Evolutionary conservation across 2,888 invertebrate genomes (phyloP), one percentile per base, ranked within the genome.

Genomic region (Mechanitis messenoides): DNA sequence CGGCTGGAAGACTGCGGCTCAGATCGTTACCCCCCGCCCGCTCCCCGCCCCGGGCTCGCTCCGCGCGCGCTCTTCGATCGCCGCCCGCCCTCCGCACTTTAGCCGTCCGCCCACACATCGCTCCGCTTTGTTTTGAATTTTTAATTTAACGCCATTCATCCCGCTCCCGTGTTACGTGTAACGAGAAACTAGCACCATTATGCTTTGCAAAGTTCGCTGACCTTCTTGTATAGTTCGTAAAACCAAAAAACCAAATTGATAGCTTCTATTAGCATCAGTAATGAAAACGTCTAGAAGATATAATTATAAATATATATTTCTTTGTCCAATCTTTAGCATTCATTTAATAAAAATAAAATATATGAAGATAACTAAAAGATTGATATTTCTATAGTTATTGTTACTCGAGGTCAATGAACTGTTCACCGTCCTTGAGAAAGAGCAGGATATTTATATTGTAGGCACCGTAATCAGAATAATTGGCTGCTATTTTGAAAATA

Each of bases 61-160:
- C 86, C 85, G 85, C 87, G 87, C 88, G 84, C 87, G 82, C 85
- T 81, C 83, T 85, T 85, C 87, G 86, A 85, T 85, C 85, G 84
- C 83, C 85, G 84, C 85, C 84, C 86, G 84, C 86, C 87, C 84
- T 82, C 86, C 81, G 83, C 81, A 76, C 74, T 75, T 76, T 71
- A 74, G 72, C 81, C 77, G 80, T 79, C 84, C 87, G 84, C 87
- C 88, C 84, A 85, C 85, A 76, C 79, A 76, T 75, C 75, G 75
- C 72, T 75, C 76, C 75, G 81, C 85, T 87, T 87, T 87, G 87
- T 88, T 88, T 87, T 89, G 81, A 86, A 87, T 89, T 85, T 87
- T 89, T 88, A 87, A 88, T 88, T 81, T 86, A 84, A 81, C 80
- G 79, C 78, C 87, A 89, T 89, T 88, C 88, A 87, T 84, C 79